phyloP scores from a whole-genome alignment of 23 tunicate species.

The Trididemnum nubilum region DNA sequence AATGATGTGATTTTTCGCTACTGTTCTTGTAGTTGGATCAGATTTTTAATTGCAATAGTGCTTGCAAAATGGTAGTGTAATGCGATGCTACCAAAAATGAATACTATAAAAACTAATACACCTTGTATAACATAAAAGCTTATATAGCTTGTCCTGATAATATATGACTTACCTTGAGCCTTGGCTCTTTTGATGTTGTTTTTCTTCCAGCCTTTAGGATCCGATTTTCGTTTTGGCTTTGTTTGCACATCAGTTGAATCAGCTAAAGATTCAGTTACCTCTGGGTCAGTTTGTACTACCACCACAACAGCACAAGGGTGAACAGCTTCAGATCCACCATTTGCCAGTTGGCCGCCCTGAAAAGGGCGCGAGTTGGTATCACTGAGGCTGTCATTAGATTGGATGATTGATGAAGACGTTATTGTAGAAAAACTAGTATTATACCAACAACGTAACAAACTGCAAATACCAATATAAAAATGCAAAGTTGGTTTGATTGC shows the following conservation, averaged over 20 bases:
- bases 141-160: not conserved
- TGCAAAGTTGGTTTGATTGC: not conserved
- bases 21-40: too few relatives aligned
- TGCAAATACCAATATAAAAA: not conserved
- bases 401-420: not conserved
- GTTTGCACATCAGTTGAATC: not conserved
- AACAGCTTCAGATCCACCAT: not conserved
- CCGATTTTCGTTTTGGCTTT: not conserved
- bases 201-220: not conserved
- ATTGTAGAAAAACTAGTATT: not conserved
- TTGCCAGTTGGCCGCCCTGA: constrained; percentile 1
- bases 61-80: too few relatives aligned
- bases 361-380: constrained; percentile 3
- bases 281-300: not conserved
- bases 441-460: not conserved
- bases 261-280: not conserved
- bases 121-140: not conserved
- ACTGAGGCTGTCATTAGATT: not conserved
- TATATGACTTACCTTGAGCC: not conserved
- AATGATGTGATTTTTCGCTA: not conserved
- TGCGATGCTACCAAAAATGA: not conserved
- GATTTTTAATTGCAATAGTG: too few relatives aligned
- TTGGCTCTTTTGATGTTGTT: not conserved
- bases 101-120: not conserved
- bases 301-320: not conserved